A percentile compares a stretch with the other conserved stretches of the same genome.
phyloP scores from a whole-genome alignment of 2,113 vertebrate genomes.

The Alosa alosa region DNA sequence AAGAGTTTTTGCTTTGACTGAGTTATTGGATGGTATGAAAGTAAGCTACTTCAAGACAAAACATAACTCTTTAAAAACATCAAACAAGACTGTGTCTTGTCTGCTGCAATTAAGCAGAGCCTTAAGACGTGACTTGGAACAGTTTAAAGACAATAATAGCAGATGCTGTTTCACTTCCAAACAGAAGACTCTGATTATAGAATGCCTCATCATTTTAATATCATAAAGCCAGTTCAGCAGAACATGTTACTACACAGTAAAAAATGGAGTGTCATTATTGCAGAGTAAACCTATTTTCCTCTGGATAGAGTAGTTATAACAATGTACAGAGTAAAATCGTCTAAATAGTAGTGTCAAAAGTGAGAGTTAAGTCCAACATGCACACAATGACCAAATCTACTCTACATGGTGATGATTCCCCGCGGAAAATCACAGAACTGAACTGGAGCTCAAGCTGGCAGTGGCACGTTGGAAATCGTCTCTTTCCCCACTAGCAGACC shows the following conservation, averaged over 20 bases:
- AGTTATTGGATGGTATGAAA: constrained; percentile 26
- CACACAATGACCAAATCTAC: no score
- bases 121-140: not conserved
- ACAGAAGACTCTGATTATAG: not conserved
- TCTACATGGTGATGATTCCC: no score
- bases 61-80: constrained; percentile 15
- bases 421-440: no score
- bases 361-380: no score
- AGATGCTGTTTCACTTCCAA: not conserved
- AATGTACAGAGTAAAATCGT: no score
- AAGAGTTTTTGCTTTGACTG: constrained; percentile 16
- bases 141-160: not conserved
- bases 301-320: no score
- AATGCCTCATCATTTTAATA: not conserved
- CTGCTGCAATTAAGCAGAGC: not conserved
- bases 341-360: no score
- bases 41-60: constrained; percentile 22
- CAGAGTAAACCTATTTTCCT: no score
- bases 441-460: no score
- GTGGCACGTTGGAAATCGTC: no score
- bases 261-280: no score
- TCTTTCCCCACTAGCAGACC: no score
- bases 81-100: constrained; percentile 24
- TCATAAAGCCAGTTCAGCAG: not conserved
- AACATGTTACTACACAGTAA: not conserved